These are phyloP conservation scores for Lagorchestes hirsutus DNA, from an alignment of 2,797 vertebrate species.

Conservation along the genomic window DNA sequence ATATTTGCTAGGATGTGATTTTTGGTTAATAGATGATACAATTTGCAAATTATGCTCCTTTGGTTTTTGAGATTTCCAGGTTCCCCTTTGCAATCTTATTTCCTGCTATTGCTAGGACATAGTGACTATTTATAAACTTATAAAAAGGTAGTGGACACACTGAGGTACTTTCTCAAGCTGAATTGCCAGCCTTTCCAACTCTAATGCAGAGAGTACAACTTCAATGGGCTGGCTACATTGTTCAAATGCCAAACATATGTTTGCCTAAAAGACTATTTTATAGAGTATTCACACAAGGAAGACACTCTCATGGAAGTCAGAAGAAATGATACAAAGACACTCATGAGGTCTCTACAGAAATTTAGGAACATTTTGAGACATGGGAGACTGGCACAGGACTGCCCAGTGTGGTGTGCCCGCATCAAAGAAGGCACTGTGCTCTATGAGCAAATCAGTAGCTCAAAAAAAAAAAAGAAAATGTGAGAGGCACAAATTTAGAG, in stretches of 20 bases:
- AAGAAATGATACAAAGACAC: background rate
- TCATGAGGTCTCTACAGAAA: background rate
- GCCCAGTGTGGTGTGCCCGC: accelerated
- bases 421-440: background rate
- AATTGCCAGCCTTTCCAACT: background rate
- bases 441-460: background rate
- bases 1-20: background rate
- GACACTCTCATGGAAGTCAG: too few species aligned
- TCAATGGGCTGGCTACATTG: background rate
- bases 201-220: background rate
- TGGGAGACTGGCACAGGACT: background rate
- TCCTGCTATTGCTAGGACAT: background rate
- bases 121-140: background rate
- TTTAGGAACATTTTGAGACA: background rate
- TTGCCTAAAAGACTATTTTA: background rate
- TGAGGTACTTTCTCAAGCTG: background rate
- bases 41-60: background rate
- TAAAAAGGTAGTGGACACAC: background rate
- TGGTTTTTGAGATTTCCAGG: background rate
- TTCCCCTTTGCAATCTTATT: background rate
- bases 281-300: background rate
- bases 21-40: background rate
- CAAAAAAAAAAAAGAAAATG: background rate
- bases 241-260: background rate
- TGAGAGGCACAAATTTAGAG: background rate